A percentile compares a stretch with the other conserved stretches of the same genome.
Evolutionary conservation across 2,113 vertebrate species (phyloP).

Genomic region (Lophura nycthemera): DNA sequence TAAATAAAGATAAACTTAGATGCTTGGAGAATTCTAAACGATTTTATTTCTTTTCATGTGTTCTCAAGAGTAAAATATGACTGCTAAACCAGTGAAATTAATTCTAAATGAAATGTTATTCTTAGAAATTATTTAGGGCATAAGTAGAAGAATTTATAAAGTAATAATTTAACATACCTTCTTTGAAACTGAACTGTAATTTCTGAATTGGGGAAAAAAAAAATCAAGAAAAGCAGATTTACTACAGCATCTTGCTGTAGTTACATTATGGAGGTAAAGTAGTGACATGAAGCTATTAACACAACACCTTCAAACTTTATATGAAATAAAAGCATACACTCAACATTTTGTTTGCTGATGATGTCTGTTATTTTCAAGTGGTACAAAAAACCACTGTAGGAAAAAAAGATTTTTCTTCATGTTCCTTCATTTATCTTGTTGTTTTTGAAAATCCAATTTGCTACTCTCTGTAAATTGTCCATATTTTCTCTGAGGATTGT

Average conservation of each 20-base stretch:
- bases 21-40: not conserved
- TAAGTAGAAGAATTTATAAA: not conserved
- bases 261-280: not conserved
- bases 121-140: not conserved
- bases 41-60: not conserved
- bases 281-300: not conserved
- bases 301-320: not conserved
- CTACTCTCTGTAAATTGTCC: not conserved
- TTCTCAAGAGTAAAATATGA: not conserved
- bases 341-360: not conserved
- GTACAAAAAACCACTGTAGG: not conserved
- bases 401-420: not conserved
- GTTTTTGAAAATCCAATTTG: constrained; percentile 19
- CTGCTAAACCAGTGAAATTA: not conserved
- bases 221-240: not conserved
- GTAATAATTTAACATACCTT: not conserved
- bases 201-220: not conserved
- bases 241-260: not conserved
- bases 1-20: not conserved
- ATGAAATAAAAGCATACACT: not conserved
- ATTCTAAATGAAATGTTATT: not conserved
- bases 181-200: not conserved
- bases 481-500: not conserved
- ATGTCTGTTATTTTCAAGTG: not conserved
- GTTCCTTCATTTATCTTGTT: constrained; percentile 19